These are phyloP conservation scores for Corythaixoides concolor DNA, from an alignment of 2,113 vertebrate species.

Conservation along the genomic window DNA sequence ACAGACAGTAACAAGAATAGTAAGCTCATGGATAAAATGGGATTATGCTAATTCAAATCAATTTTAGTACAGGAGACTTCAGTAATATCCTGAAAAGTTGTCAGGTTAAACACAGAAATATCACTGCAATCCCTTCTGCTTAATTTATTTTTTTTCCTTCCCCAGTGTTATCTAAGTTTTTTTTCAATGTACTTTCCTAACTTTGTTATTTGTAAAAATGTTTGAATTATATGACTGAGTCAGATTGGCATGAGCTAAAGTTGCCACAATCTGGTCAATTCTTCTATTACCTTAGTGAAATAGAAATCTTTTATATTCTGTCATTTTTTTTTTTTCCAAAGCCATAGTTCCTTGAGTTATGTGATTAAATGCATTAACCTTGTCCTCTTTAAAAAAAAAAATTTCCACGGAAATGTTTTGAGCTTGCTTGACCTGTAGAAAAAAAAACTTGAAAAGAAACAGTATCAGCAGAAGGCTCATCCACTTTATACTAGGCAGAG, in stretches of 20 bases:
- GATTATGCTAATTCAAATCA: constrained; percentile 37
- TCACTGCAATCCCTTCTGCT: neutral
- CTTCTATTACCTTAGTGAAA: neutral
- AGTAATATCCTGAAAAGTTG: neutral
- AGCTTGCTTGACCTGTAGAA: neutral
- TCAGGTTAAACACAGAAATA: constrained; percentile 24
- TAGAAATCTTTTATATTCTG: neutral
- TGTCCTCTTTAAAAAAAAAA: neutral
- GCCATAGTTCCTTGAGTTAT: neutral
- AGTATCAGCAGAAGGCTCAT: neutral
- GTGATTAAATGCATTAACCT: neutral
- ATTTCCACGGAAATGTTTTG: neutral
- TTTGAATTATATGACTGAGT: neutral
- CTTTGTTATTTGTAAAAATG: neutral
- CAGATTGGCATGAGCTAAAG: neutral
- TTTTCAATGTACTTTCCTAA: neutral
- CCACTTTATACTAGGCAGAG: neutral
- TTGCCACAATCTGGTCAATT: neutral
- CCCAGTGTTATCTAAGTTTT: neutral
- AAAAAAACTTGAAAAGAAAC: neutral
- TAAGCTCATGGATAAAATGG: neutral
- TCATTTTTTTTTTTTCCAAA: neutral
- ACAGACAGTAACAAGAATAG: neutral
- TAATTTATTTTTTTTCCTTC: neutral
- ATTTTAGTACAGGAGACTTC: neutral